A percentile compares a stretch with the other conserved stretches of the same genome.
Evolutionary conservation across 2,888 invertebrate species (phyloP).

Genomic region (Xanthostigma xanthostigma): DNA sequence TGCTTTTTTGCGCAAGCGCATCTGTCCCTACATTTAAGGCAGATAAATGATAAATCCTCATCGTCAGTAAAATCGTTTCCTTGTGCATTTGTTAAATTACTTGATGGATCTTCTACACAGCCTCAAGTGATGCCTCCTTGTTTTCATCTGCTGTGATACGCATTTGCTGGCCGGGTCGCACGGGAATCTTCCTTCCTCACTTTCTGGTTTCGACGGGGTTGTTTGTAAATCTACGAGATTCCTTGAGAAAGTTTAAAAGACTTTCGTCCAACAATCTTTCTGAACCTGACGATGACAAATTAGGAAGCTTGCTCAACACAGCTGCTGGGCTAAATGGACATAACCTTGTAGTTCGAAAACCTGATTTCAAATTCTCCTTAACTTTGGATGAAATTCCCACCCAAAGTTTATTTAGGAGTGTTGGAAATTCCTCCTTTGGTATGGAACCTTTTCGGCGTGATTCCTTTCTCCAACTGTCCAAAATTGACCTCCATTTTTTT

Average conservation of each 20-base stretch:
- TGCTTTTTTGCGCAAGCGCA: too few relatives aligned
- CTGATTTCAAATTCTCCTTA: constrained; percentile 10
- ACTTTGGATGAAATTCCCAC: constrained; percentile 4
- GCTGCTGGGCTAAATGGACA: neutral
- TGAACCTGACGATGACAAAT: neutral
- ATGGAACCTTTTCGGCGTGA: constrained; percentile 6
- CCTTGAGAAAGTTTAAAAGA: neutral
- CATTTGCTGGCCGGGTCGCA: too few relatives aligned
- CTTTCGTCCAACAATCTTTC: neutral
- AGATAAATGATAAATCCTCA: too few relatives aligned
- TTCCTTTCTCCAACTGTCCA: constrained; percentile 11
- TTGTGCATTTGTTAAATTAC: too few relatives aligned
- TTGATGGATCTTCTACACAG: too few relatives aligned
- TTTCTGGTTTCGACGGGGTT: too few relatives aligned
- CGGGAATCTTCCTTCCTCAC: too few relatives aligned
- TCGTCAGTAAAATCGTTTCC: too few relatives aligned
- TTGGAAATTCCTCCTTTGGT: constrained; percentile 12
- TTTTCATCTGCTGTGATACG: too few relatives aligned
- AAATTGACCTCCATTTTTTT: constrained; percentile 8
- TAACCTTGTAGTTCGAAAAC: constrained; percentile 10
- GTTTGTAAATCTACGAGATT: too few relatives aligned
- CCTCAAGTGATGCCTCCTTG: too few relatives aligned
- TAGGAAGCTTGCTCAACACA: neutral
- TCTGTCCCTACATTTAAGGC: too few relatives aligned
- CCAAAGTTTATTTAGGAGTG: constrained; percentile 7